phyloP scores from a whole-genome alignment of 2,113 vertebrate genomes.

The Mormoops blainvillei region DNA sequence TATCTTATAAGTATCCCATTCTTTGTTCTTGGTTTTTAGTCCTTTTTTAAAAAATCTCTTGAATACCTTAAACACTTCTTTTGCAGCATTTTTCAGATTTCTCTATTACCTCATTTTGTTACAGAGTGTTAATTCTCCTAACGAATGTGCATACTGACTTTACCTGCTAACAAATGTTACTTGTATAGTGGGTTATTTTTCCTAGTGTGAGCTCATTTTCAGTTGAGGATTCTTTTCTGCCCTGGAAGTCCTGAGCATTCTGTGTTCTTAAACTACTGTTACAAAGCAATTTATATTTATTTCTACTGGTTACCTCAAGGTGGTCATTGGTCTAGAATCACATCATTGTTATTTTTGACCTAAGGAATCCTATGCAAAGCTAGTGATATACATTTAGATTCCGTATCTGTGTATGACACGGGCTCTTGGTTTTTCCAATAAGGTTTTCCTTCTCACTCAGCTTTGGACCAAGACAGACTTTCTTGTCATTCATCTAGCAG shows the following conservation, averaged over 20 bases:
- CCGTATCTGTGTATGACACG: background rate
- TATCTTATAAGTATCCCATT: background rate
- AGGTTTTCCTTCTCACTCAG: background rate
- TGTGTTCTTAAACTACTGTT: background rate
- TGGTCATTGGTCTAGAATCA: background rate
- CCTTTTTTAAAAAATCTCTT: background rate
- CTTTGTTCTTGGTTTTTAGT: background rate
- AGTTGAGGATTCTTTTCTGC: background rate
- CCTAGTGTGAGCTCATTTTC: background rate
- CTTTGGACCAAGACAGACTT: background rate
- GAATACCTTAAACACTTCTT: background rate
- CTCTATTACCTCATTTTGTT: background rate
- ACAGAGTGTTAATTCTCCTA: background rate
- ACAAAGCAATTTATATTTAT: background rate
- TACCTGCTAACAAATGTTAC: background rate
- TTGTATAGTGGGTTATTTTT: background rate
- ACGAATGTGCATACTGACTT: background rate
- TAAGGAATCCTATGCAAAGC: background rate
- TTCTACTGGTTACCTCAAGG: background rate
- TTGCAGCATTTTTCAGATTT: background rate
- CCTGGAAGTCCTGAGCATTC: background rate
- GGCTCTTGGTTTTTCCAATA: background rate
- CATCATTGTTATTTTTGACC: background rate
- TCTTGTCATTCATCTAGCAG: background rate
- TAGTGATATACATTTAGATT: background rate